Evolutionary conservation across 2,113 vertebrate genomes (phyloP), one percentile per base, ranked within the genome.

Genomic region (Hippocampus barbouri): DNA sequence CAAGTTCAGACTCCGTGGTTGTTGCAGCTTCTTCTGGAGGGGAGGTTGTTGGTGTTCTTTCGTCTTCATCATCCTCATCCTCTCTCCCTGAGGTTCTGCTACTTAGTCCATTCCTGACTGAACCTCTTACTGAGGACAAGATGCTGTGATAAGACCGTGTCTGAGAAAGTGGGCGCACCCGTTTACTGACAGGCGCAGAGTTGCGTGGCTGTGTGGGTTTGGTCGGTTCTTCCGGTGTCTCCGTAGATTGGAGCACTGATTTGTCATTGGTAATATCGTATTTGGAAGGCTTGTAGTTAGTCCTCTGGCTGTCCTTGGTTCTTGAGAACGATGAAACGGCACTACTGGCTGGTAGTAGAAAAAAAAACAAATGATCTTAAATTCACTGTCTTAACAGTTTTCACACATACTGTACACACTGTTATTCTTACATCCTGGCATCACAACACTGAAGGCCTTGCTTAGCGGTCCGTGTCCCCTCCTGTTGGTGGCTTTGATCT

Each of bases 401-500:
- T 62, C 16, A 71, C 38, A 65, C 27, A 14, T 9, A 57, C 0
- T 68, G 27, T 72, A 20, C 68, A 70, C 21, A 49, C 1, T 47
- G 53, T 34, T 4, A 1, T 71, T 43, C 94, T 96, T 93, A 98
- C 97, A 92, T 92, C 83, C 83, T 84, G 96, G 97, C 90, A 98
- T 92, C 78, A 79, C 89, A 0, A 99, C 93, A 77, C 94, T 93
- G 90, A 96, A 94, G 85, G 92, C 93, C 89, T 98, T 98, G 84
- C 95, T 97, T 83, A 96, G 95, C 76, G 97, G 97, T 77, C 97
- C 97, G 47, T 92, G 93, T 74, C 97, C 97, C 79, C 93, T 94
- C 75, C 97, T 91, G 92, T 99, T 99, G 72, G 94, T 93, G 27
- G 95, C 97, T 78, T 94, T 94, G 30, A 99, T 96, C 92, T 97